Conservation (phyloP, 2,888 invertebrate genomes). For the Bugulina stolonifera region DNA sequence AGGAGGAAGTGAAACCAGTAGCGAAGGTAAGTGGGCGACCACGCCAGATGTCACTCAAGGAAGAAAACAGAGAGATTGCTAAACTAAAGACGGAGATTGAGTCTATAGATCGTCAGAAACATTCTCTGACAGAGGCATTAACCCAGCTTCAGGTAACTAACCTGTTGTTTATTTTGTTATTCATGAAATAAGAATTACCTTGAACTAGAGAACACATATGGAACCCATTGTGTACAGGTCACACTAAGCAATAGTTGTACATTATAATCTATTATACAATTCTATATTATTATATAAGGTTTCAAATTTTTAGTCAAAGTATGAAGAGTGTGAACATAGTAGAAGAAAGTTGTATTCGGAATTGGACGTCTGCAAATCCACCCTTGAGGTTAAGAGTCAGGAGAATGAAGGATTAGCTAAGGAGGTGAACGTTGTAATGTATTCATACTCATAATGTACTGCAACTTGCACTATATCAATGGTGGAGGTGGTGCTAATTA, state of each 20-base stretch:
- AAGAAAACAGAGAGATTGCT: constrained; percentile 20
- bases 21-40: constrained; percentile 4
- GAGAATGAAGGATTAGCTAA: neutral
- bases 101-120: neutral
- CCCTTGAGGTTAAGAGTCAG: constrained; percentile 9
- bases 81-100: constrained; percentile 7
- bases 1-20: constrained; percentile 16
- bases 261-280: too few species aligned
- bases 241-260: too few species aligned
- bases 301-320: constrained; percentile 19
- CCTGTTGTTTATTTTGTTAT: too few species aligned
- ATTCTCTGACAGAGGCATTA: neutral
- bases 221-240: too few species aligned
- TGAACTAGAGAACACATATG: too few species aligned
- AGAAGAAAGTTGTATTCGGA: constrained; percentile 5
- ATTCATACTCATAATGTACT: too few species aligned
- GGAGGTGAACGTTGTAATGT: neutral
- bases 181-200: too few species aligned
- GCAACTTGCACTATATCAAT: too few species aligned
- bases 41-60: constrained; percentile 12
- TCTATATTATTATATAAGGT: too few species aligned
- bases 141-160: constrained; percentile 4
- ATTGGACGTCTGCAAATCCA: constrained; percentile 8
- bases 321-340: constrained; percentile 13
- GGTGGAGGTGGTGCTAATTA: too few species aligned